Conservation (phyloP, 2,113 vertebrate genomes). For the Vulpes vulpes region DNA sequence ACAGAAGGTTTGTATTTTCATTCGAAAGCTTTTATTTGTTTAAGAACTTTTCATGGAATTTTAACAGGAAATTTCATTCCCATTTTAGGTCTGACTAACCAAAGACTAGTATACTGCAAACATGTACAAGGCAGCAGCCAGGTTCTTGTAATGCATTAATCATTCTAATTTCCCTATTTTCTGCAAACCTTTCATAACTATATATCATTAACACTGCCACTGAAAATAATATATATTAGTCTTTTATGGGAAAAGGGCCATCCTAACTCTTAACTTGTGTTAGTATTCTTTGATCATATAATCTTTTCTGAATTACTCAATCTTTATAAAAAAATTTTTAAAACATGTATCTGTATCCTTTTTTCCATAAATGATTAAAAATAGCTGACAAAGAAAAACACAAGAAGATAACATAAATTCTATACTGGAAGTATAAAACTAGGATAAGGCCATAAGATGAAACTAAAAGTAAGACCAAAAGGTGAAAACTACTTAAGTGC, state of each 20-base stretch:
- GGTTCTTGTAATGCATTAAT: background rate
- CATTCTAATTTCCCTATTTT: background rate
- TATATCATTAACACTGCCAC: background rate
- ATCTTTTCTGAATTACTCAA: background rate
- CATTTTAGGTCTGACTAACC: background rate
- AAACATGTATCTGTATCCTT: background rate
- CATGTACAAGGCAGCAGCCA: background rate
- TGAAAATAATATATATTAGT: background rate
- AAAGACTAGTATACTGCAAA: background rate
- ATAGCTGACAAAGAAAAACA: background rate
- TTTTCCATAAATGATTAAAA: background rate
- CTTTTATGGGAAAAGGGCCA: background rate
- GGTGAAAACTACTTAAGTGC: background rate
- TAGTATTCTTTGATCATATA: background rate
- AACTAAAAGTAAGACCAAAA: background rate
- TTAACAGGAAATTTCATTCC: background rate
- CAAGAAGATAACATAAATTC: background rate
- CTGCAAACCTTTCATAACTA: constrained; percentile 8
- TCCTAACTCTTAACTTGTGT: background rate
- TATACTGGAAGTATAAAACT: background rate
- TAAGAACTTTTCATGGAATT: background rate
- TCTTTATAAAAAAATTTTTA: background rate
- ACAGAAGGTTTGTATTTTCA: background rate
- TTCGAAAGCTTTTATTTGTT: background rate
- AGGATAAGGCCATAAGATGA: background rate